Conservation (phyloP, 2,888 invertebrate genomes). For the Eupithecia inturbata region DNA sequence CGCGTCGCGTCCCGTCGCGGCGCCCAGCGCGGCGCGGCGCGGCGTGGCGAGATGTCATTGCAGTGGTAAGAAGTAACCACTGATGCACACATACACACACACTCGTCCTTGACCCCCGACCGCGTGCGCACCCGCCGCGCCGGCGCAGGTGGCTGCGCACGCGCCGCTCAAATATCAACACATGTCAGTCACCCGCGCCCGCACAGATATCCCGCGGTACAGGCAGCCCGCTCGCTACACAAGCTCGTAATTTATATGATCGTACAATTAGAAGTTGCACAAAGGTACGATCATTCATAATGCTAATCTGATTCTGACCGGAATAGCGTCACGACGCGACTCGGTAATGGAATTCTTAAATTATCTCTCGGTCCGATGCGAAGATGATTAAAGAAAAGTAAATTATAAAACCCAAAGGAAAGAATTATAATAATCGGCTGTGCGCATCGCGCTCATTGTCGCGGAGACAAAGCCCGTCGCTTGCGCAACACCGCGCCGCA, state of each 20-base stretch:
- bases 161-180: slow-evolving; percentile 63
- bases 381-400: slow-evolving; percentile 36
- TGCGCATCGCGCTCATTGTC: slow-evolving; percentile 32
- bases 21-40: no score
- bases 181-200: slow-evolving; percentile 68
- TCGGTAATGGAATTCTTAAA: slow-evolving; percentile 35
- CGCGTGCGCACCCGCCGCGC: slow-evolving; percentile 28
- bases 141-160: slow-evolving; percentile 50
- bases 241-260: not conserved
- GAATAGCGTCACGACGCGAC: slow-evolving; percentile 27
- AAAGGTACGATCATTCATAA: slow-evolving; percentile 29
- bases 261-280: slow-evolving; percentile 24
- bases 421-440: slow-evolving; percentile 37
- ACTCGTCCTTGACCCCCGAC: slow-evolving; percentile 50
- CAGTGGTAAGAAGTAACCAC: not conserved
- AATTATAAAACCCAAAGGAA: slow-evolving; percentile 39
- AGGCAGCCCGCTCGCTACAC: not conserved
- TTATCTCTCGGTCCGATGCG: slow-evolving; percentile 33
- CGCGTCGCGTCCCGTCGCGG: no score
- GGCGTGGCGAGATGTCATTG: not conserved
- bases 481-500: slow-evolving; percentile 11
- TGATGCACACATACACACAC: slow-evolving; percentile 32
- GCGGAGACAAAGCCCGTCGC: slow-evolving; percentile 38
- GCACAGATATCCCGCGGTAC: not conserved
- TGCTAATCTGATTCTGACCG: slow-evolving; percentile 30